phyloP scores from a whole-genome alignment of 1,140 invertebrate species.

The Drosophila sproati region DNA sequence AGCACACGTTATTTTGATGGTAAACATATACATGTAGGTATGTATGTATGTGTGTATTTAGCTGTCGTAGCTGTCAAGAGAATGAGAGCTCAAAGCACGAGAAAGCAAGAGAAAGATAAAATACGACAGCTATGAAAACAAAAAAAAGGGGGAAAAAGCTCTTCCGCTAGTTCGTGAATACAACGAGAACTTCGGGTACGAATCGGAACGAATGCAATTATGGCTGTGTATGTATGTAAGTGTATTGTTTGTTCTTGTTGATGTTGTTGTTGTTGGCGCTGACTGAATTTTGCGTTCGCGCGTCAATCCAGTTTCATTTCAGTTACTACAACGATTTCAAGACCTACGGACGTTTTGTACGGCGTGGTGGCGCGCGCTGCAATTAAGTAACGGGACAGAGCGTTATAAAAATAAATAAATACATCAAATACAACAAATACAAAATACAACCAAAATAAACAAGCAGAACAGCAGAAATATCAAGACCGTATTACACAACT shows the following conservation, averaged over 20 bases:
- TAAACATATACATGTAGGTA: slow-evolving; percentile 17
- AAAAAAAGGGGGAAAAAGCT: slow-evolving; percentile 25
- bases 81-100: slow-evolving; percentile 25
- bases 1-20: slow-evolving; percentile 39
- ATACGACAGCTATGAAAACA: background rate
- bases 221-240: slow-evolving; percentile 18
- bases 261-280: slow-evolving; percentile 10
- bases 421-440: slow-evolving; percentile 7
- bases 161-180: background rate
- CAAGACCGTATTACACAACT: slow-evolving; percentile 45
- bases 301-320: slow-evolving; percentile 65
- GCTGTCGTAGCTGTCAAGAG: slow-evolving; percentile 30
- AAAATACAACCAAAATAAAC: slow-evolving; percentile 21
- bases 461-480: slow-evolving; percentile 27
- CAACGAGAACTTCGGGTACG: slow-evolving; percentile 13
- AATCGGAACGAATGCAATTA: slow-evolving; percentile 43
- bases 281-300: slow-evolving; percentile 58
- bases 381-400: slow-evolving; percentile 68
- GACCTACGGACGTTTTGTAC: slow-evolving; percentile 65
- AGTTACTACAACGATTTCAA: slow-evolving; percentile 76
- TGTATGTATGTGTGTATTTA: slow-evolving; percentile 12
- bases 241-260: slow-evolving; percentile 55
- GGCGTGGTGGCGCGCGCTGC: slow-evolving; percentile 66
- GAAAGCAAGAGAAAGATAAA: slow-evolving; percentile 17
- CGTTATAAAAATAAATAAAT: slow-evolving; percentile 36